Base-by-base conservation (phyloP, 2,113 vertebrate genomes). In the western clawed frog (Xenopus tropicalis) region DNA sequence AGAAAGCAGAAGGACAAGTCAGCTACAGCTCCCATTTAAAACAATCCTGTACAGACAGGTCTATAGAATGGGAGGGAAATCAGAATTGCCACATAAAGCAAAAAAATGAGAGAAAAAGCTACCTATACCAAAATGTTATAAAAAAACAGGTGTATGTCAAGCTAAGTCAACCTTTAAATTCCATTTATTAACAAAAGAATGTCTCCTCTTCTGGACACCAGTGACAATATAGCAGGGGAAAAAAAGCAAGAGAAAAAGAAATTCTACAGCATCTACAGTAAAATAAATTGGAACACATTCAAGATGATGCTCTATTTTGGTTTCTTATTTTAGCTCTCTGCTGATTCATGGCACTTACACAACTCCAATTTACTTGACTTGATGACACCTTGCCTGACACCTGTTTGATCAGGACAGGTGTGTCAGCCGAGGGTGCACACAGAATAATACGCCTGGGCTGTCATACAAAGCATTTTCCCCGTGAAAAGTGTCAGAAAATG, bases 281-380 rank as follows among this genome's bases (percentile, higher is more conserved):
- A 46, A 74, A 74, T 66, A 76, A 76, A 76, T 76, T 76, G 73
- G 73, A 76, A 44, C 73, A 69, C 73, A 63, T 76, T 69, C 73
- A 76, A 69, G 56, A 69, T 63, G 66, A 54, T 63, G 24, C 58
- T 62, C n/a, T 56, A 63, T 76, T 73, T 52, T 37, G 17, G 58
- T 56, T 76, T 67, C 66, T 76, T 76, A 63, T 76, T 76, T 76
- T 76, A 69, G 73, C 56, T 61, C 66, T 63, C 73, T 69, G 73
- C 73, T 69, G 73, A 76, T 76, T 76, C 66, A 76, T 69, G 73
- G 61, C 73, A 76, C 73, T 76, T 69, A 69, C 73, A 69, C 73
- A 76, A 69, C 73, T 76, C 73, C 73, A 76, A 76, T 76, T 76
- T 76, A 76, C 73, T 76, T 69, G 73, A 68, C 73, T 69, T 76